These are phyloP conservation scores for Argya squamiceps DNA, from an alignment of 2,797 vertebrate species.

Conservation along the genomic window DNA sequence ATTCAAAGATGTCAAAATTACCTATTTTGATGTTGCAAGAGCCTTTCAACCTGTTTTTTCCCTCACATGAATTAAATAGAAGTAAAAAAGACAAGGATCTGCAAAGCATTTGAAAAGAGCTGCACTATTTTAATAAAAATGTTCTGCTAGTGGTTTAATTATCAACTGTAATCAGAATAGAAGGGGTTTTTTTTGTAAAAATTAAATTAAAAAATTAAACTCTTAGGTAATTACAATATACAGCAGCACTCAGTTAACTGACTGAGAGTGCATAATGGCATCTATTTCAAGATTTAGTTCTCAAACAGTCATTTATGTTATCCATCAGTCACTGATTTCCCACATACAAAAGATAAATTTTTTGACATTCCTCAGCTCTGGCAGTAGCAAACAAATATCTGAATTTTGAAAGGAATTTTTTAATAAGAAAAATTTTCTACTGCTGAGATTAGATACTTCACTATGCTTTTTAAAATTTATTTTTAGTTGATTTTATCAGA, in stretches of 20 bases:
- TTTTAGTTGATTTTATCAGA: background rate
- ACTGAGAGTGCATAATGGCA: background rate
- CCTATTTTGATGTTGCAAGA: background rate
- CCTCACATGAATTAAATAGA: background rate
- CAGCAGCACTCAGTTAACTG: background rate
- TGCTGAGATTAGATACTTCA: background rate
- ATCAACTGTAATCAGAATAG: slow-evolving; percentile 2
- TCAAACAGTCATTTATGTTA: background rate
- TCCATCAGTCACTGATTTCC: background rate
- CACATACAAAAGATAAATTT: background rate
- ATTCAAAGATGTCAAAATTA: slow-evolving; percentile 9
- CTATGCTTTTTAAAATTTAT: background rate
- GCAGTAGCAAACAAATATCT: background rate
- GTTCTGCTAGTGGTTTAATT: background rate
- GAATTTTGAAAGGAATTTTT: background rate
- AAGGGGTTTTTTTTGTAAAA: background rate
- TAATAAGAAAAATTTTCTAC: background rate
- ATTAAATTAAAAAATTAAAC: background rate
- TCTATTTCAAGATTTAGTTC: background rate
- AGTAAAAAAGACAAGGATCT: background rate
- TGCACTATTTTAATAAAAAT: background rate
- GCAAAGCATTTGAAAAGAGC: background rate
- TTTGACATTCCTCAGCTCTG: background rate
- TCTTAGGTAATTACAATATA: background rate
- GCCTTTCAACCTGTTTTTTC: background rate